Evolutionary conservation across 2,797 vertebrate species (phyloP).

Genomic region (Kryptolebias ocellatus): DNA sequence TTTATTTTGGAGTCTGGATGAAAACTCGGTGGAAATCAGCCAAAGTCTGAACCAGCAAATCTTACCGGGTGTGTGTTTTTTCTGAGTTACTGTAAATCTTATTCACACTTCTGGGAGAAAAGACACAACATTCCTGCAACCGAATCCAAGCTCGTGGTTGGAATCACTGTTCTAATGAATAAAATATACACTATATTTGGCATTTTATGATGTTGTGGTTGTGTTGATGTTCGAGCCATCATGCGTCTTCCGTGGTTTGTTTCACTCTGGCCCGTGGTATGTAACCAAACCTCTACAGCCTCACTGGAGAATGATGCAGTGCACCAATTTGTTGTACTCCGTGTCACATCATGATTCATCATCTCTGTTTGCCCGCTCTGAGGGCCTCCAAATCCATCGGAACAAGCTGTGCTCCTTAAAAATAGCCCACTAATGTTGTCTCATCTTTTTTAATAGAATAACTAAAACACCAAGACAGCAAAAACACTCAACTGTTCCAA

Average conservation of each 20-base stretch:
- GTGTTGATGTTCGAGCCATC: conserved; percentile 18
- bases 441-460: background rate
- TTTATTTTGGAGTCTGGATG: conserved; percentile 63
- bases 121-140: conserved; percentile 1
- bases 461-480: conserved; percentile 24
- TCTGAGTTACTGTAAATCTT: conserved; percentile 38
- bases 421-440: conserved; percentile 25
- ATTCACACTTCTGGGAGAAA: conserved; percentile 18
- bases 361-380: conserved; percentile 30
- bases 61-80: conserved; percentile 21
- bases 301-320: conserved; percentile 27
- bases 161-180: conserved; percentile 26
- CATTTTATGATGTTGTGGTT: conserved; percentile 42
- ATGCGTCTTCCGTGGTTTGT: conserved; percentile 14
- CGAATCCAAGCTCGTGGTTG: conserved; percentile 3
- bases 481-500: background rate
- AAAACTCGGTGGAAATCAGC: conserved; percentile 64
- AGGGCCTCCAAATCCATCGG: conserved; percentile 6
- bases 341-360: conserved; percentile 47
- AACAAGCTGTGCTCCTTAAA: conserved; percentile 37
- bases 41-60: conserved; percentile 44
- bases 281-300: conserved; percentile 13
- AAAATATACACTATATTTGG: conserved; percentile 38
- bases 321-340: conserved; percentile 35
- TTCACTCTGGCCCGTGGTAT: conserved; percentile 15